A percentile compares a stretch with the other conserved stretches of the same genome.
These are phyloP conservation scores for Hyles euphorbiae DNA, from an alignment of 1,140 invertebrate genomes.

Conservation along the genomic window DNA sequence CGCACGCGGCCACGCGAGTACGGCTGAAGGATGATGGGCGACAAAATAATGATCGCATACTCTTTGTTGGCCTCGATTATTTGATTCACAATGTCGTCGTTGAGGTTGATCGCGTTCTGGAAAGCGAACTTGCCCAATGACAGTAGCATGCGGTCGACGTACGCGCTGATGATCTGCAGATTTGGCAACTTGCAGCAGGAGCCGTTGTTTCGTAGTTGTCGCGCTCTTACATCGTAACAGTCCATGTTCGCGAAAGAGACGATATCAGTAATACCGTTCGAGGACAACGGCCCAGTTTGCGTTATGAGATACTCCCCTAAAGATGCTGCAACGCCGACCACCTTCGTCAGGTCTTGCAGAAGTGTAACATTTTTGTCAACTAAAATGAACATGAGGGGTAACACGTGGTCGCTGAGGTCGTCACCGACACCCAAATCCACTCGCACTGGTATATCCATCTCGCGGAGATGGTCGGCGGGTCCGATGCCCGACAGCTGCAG, in stretches of 20 bases:
- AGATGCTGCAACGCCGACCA: constrained; percentile 43
- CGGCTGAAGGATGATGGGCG: constrained; percentile 80
- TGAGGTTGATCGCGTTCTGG: constrained; percentile 39
- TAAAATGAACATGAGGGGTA: constrained; percentile 56
- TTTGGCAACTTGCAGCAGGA: constrained; percentile 38
- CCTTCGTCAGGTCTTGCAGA: constrained; percentile 35
- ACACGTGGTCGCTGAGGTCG: constrained; percentile 85
- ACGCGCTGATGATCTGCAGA: constrained; percentile 32
- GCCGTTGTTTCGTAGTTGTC: constrained; percentile 21
- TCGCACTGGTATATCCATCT: constrained; percentile 75
- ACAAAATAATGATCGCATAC: constrained; percentile 49
- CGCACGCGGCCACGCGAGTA: constrained; percentile 81
- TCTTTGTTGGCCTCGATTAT: constrained; percentile 42
- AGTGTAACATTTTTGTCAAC: constrained; percentile 48
- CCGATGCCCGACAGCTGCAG: constrained; percentile 85
- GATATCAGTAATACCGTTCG: constrained; percentile 70
- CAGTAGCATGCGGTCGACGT: constrained; percentile 73
- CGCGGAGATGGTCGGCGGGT: constrained; percentile 77
- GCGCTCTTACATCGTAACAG: constrained; percentile 56
- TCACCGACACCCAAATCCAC: constrained; percentile 81
- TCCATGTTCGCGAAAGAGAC: constrained; percentile 72
- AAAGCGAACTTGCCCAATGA: constrained; percentile 63
- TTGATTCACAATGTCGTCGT: constrained; percentile 48
- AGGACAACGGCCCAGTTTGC: constrained; percentile 60
- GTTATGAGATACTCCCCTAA: constrained; percentile 41